phyloP scores from a whole-genome alignment of 2,797 vertebrate species.

The Crocidura indochinensis region DNA sequence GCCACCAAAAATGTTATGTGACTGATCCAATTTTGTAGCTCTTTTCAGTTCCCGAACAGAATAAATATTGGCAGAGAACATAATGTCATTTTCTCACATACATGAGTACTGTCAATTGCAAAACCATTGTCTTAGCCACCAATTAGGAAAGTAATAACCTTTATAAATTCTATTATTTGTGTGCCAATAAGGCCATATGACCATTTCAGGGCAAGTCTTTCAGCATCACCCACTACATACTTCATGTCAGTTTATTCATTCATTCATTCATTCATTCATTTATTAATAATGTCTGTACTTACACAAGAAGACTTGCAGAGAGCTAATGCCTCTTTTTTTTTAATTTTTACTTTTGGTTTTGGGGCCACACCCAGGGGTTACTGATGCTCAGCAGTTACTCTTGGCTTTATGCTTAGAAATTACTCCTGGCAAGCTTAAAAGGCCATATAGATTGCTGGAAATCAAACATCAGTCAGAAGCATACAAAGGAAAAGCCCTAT shows the following conservation, averaged over 20 bases:
- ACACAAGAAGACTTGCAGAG: conserved; percentile 72
- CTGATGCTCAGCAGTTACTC: no score
- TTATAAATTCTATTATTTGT: conserved; percentile 72
- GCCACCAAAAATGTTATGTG: conserved; percentile 43
- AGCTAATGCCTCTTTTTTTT: conserved; percentile 37
- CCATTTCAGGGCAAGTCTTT: conserved; percentile 75
- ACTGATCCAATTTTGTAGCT: conserved; percentile 41
- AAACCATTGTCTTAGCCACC: conserved; percentile 75
- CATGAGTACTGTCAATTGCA: conserved; percentile 59
- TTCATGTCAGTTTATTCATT: conserved; percentile 85
- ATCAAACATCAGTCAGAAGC: no score
- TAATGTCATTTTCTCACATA: conserved; percentile 68
- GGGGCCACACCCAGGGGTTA: no score
- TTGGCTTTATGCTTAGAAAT: no score
- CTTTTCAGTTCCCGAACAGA: conserved; percentile 68
- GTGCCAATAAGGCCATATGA: conserved; percentile 84
- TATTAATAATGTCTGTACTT: conserved; percentile 83
- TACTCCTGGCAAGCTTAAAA: no score
- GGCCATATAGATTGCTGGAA: no score
- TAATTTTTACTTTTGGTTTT: no score
- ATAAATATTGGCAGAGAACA: conserved; percentile 63
- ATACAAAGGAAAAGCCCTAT: no score
- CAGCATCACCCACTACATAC: conserved; percentile 75
- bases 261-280: conserved; percentile 83
- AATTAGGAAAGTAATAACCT: conserved; percentile 76